Percentiles rank a stretch among this genome's conserved stretches.
These are phyloP conservation scores for Coranthus polyacanthus DNA, from an alignment of 2,797 vertebrate genomes.

Conservation along the genomic window DNA sequence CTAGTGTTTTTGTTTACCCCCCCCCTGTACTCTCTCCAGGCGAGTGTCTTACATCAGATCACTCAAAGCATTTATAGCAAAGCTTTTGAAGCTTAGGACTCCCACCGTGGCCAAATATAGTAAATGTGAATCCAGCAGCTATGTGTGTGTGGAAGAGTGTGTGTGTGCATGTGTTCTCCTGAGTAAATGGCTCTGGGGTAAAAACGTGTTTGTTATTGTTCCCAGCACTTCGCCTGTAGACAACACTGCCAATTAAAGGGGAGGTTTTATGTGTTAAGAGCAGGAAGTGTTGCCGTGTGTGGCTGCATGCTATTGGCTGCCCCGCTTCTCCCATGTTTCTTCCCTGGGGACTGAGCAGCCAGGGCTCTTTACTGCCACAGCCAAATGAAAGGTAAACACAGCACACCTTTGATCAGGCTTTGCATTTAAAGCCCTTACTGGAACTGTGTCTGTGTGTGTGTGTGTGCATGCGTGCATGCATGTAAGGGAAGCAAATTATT, in stretches of 20 bases:
- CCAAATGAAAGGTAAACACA: conserved; percentile 81
- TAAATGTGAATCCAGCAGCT: conserved; percentile 72
- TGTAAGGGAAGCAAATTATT: conserved; percentile 50
- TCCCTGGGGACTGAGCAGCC: conserved; percentile 67
- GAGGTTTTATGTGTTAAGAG: conserved; percentile 80
- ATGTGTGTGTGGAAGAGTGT: conserved; percentile 39
- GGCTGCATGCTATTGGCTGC: conserved; percentile 74
- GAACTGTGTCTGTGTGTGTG: conserved; percentile 42
- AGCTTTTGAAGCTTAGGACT: conserved; percentile 81
- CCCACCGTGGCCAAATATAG: conserved; percentile 82
- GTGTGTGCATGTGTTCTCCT: conserved; percentile 58
- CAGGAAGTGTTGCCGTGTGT: conserved; percentile 80
- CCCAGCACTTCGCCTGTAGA: conserved; percentile 78
- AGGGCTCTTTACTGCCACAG: conserved; percentile 67
- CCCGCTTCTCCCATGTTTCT: conserved; percentile 64
- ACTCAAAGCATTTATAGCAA: conserved; percentile 78
- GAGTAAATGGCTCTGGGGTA: conserved; percentile 76
- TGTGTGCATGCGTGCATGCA: neutral
- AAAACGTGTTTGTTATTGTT: conserved; percentile 86
- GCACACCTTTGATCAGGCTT: conserved; percentile 79
- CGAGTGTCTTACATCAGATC: conserved; percentile 78
- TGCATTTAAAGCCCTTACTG: conserved; percentile 69
- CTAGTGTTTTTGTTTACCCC: conserved; percentile 73
- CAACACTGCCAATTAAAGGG: conserved; percentile 82
- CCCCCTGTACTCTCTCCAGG: conserved; percentile 57